Conservation (phyloP, 2,113 vertebrate genomes). For the Mobula birostris region DNA sequence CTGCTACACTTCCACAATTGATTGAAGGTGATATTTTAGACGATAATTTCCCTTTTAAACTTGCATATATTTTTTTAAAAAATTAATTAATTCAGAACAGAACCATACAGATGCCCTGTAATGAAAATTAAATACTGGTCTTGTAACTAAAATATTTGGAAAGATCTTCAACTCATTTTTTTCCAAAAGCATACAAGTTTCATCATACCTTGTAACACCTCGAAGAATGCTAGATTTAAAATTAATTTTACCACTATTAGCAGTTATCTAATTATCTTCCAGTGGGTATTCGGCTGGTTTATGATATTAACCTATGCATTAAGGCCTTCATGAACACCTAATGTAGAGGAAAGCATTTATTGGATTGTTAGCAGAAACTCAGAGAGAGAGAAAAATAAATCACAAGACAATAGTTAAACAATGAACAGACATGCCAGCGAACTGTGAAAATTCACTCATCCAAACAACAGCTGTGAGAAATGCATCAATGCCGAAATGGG, state of each 20-base stretch:
- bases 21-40: background rate
- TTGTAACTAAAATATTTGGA: background rate
- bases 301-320: background rate
- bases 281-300: background rate
- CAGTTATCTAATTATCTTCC: background rate
- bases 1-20: background rate
- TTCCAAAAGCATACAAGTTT: background rate
- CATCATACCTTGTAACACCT: no score
- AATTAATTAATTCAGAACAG: background rate
- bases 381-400: background rate
- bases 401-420: background rate
- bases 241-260: background rate
- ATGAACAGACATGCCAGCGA: background rate
- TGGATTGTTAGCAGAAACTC: background rate
- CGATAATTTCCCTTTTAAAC: background rate
- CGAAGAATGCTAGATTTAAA: background rate
- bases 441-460: background rate
- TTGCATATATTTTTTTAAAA: background rate
- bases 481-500: background rate
- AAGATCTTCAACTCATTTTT: background rate
- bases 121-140: background rate
- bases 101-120: background rate
- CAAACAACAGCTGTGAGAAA: background rate
- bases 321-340: background rate
- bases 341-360: background rate